A percentile compares a stretch with the other conserved stretches of the same genome.
Evolutionary conservation across 1,140 invertebrate genomes (phyloP).

Genomic region (Camponotus floridanus): DNA sequence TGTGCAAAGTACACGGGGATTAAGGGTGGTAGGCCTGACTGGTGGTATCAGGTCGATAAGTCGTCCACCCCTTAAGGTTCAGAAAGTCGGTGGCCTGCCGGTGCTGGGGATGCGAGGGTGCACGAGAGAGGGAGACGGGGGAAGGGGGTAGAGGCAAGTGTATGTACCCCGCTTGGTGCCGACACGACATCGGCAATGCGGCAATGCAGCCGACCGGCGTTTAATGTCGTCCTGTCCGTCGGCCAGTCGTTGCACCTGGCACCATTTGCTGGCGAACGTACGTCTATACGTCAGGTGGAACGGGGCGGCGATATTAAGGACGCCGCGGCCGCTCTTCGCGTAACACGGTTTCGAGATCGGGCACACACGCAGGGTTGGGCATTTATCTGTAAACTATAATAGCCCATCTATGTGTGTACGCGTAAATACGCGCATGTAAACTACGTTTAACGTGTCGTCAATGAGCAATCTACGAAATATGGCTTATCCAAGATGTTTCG

Average conservation of each 20-base stretch:
- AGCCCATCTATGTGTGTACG: too few relatives aligned
- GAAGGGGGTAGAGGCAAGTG: slow-evolving; percentile 49
- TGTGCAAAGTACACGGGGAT: slow-evolving; percentile 16
- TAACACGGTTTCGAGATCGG: slow-evolving; percentile 62
- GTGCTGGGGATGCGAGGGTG: slow-evolving; percentile 52
- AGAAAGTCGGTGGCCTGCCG: slow-evolving; percentile 69
- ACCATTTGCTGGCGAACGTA: slow-evolving; percentile 58
- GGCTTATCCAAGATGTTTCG: too few relatives aligned
- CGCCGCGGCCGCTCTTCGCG: slow-evolving; percentile 28
- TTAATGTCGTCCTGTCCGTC: slow-evolving; percentile 65
- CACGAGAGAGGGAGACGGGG: slow-evolving; percentile 44
- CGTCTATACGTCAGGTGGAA: slow-evolving; percentile 13
- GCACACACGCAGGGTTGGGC: slow-evolving; percentile 11
- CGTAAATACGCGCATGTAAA: too few relatives aligned
- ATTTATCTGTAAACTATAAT: too few relatives aligned
- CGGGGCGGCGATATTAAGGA: slow-evolving; percentile 42
- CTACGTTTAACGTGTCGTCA: too few relatives aligned
- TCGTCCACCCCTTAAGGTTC: slow-evolving; percentile 72
- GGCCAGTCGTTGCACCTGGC: slow-evolving; percentile 70
- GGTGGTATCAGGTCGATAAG: slow-evolving; percentile 76
- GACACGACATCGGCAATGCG: slow-evolving; percentile 84
- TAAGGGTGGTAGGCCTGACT: slow-evolving; percentile 73
- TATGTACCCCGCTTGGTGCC: slow-evolving; percentile 69
- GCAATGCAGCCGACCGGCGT: slow-evolving; percentile 66
- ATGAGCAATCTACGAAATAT: too few relatives aligned